Conservation (phyloP, 2,797 vertebrate species). For the Enteromius mattozi region DNA sequence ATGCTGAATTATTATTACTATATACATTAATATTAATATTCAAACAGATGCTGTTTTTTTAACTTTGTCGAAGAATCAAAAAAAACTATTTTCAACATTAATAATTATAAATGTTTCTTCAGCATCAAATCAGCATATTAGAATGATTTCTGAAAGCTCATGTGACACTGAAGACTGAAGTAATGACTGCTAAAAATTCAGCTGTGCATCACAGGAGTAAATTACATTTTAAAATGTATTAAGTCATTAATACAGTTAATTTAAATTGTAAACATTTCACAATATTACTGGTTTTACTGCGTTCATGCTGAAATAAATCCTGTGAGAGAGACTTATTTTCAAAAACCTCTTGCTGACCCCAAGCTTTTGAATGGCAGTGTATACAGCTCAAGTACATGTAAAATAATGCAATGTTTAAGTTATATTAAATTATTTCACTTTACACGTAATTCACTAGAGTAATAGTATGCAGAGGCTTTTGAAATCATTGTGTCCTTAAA, state of each 20-base stretch:
- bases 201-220: not conserved
- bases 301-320: not conserved
- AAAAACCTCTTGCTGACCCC: not conserved
- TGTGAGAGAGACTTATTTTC: not conserved
- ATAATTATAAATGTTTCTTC: not conserved
- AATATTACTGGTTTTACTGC: not conserved
- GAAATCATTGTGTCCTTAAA: not conserved
- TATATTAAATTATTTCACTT: not conserved
- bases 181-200: not conserved
- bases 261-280: not conserved
- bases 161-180: not conserved
- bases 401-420: no score
- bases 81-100: no score
- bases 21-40: not conserved
- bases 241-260: not conserved
- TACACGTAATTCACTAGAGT: not conserved
- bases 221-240: not conserved
- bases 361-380: not conserved
- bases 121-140: not conserved
- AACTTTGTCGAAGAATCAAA: not conserved
- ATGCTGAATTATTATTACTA: not conserved
- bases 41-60: not conserved
- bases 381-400: not conserved
- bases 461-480: not conserved
- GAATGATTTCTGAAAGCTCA: not conserved